These are phyloP conservation scores for Lysiphlebus fabarum DNA, from an alignment of 1,140 invertebrate species.

Conservation along the genomic window DNA sequence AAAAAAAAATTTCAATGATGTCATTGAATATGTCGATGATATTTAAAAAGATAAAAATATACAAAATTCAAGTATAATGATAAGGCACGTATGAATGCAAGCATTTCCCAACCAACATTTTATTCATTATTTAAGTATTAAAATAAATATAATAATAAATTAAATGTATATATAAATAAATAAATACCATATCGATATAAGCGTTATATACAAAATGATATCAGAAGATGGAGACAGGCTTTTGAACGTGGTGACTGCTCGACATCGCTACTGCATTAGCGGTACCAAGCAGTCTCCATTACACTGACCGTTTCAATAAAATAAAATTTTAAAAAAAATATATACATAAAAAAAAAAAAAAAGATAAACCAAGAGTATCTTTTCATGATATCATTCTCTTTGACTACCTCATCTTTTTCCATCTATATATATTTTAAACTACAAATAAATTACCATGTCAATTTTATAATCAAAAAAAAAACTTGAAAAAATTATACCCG, in stretches of 20 bases:
- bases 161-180: conserved; percentile 9
- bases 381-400: conserved; percentile 24
- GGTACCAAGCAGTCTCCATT: conserved; percentile 32
- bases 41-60: neutral
- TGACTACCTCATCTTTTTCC: conserved; percentile 15
- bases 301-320: conserved; percentile 13
- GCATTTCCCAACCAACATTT: conserved; percentile 27
- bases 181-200: conserved; percentile 8
- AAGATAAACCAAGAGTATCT: conserved; percentile 12
- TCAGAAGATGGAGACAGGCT: conserved; percentile 19
- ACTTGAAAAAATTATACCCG: no score
- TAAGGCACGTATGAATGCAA: conserved; percentile 26
- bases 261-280: conserved; percentile 36
- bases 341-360: no score
- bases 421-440: conserved; percentile 18
- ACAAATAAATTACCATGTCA: conserved; percentile 27
- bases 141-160: conserved; percentile 4
- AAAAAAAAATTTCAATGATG: neutral
- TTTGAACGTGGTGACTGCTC: conserved; percentile 21
- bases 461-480: no score
- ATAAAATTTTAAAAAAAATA: conserved; percentile 18
- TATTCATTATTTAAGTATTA: conserved; percentile 14
- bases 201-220: conserved; percentile 17
- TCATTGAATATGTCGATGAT: conserved; percentile 8
- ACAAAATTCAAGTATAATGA: conserved; percentile 9